These are phyloP conservation scores for Neogobius melanostomus DNA, from an alignment of 2,113 vertebrate genomes.

Conservation along the genomic window DNA sequence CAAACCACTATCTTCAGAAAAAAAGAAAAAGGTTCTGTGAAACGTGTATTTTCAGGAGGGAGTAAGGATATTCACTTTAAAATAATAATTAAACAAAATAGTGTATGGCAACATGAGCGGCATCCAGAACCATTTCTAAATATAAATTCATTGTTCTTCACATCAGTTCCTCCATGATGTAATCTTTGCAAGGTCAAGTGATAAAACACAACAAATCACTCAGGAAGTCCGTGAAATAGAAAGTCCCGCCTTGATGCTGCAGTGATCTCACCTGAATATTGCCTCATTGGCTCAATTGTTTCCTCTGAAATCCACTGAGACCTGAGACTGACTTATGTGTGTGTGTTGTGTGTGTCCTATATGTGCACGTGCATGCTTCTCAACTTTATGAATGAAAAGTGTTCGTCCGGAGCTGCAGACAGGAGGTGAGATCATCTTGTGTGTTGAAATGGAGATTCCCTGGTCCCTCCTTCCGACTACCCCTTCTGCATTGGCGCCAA, in stretches of 20 bases:
- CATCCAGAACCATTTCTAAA: background rate
- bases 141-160: background rate
- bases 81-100: background rate
- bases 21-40: no score
- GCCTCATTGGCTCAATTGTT: constrained; percentile 49
- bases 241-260: constrained; percentile 35
- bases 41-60: background rate
- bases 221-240: constrained; percentile 18
- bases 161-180: background rate
- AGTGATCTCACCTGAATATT: constrained; percentile 68
- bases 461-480: constrained; percentile 18
- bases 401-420: constrained; percentile 59
- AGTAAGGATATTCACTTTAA: background rate
- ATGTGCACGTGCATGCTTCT: constrained; percentile 14
- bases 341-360: background rate
- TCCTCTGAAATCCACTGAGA: constrained; percentile 44
- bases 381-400: constrained; percentile 74
- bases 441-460: constrained; percentile 62
- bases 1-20: background rate
- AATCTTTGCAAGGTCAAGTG: constrained; percentile 19
- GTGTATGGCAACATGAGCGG: background rate
- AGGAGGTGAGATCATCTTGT: constrained; percentile 73
- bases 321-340: background rate
- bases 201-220: constrained; percentile 24
- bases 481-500: constrained; percentile 59